phyloP scores from a whole-genome alignment of 2,888 invertebrate species.

The Plebejus argus region DNA sequence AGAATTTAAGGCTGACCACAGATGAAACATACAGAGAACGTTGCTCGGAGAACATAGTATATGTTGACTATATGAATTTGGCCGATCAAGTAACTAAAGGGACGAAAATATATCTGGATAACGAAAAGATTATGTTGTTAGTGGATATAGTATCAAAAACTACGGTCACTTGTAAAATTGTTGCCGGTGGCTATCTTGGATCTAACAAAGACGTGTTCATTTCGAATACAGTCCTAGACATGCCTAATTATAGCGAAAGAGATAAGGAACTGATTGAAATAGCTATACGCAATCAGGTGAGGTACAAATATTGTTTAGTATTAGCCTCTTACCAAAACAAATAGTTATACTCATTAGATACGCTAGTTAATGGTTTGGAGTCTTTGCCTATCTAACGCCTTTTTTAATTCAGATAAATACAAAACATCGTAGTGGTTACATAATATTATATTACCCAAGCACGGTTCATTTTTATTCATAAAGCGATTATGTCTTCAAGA shows the following conservation, averaged over 20 bases:
- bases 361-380: too few species aligned
- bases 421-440: too few species aligned
- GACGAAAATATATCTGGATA: slow-evolving; percentile 75
- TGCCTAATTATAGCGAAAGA: slow-evolving; percentile 65
- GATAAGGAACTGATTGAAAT: slow-evolving; percentile 63
- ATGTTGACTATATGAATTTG: slow-evolving; percentile 77
- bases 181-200: slow-evolving; percentile 64
- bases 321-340: too few species aligned
- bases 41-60: slow-evolving; percentile 78
- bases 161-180: slow-evolving; percentile 67
- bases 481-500: neutral
- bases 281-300: slow-evolving; percentile 64
- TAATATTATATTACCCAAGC: too few species aligned
- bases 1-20: slow-evolving; percentile 74
- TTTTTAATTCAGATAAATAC: too few species aligned
- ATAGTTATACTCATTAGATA: too few species aligned
- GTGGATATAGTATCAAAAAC: slow-evolving; percentile 78
- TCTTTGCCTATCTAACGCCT: too few species aligned
- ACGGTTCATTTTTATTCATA: neutral
- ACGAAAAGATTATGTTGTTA: slow-evolving; percentile 88
- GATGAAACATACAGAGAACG: slow-evolving; percentile 79
- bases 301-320: neutral
- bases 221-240: slow-evolving; percentile 62
- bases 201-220: slow-evolving; percentile 70
- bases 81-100: slow-evolving; percentile 74